A percentile compares a stretch with the other conserved stretches of the same genome.
Conservation (phyloP, 1,140 invertebrate genomes). For the Zeugodacus cucurbitae region DNA sequence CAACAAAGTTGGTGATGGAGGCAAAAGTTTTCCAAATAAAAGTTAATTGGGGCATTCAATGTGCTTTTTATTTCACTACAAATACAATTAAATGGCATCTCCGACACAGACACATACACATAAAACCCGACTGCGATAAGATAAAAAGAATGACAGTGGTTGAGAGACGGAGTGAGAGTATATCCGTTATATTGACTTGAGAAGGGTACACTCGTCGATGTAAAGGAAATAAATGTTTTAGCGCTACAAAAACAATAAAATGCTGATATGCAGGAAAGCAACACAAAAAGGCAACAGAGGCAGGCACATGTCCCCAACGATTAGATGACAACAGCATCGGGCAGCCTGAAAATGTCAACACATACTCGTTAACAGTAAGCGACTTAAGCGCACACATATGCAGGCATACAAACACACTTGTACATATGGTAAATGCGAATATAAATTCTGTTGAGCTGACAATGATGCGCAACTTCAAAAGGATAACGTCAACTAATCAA, state of each 20-base stretch:
- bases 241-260: not conserved
- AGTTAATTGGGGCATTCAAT: not conserved
- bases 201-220: not conserved
- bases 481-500: conserved; percentile 65
- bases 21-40: not conserved
- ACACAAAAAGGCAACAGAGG: not conserved
- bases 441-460: not conserved
- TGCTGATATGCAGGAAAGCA: not conserved
- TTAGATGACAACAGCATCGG: not conserved
- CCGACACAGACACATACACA: not conserved
- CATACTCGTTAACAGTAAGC: not conserved
- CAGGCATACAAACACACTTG: not conserved
- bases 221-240: not conserved
- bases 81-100: not conserved
- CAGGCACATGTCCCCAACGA: not conserved
- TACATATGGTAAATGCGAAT: not conserved
- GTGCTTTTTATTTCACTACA: not conserved
- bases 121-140: not conserved
- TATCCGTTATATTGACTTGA: not conserved
- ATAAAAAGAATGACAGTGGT: not conserved
- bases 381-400: not conserved
- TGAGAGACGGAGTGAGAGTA: not conserved
- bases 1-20: too few relatives aligned
- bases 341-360: not conserved
- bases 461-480: conserved; percentile 48